phyloP scores from a whole-genome alignment of 2,888 invertebrate genomes.

The Acanthosepion esculentum region DNA sequence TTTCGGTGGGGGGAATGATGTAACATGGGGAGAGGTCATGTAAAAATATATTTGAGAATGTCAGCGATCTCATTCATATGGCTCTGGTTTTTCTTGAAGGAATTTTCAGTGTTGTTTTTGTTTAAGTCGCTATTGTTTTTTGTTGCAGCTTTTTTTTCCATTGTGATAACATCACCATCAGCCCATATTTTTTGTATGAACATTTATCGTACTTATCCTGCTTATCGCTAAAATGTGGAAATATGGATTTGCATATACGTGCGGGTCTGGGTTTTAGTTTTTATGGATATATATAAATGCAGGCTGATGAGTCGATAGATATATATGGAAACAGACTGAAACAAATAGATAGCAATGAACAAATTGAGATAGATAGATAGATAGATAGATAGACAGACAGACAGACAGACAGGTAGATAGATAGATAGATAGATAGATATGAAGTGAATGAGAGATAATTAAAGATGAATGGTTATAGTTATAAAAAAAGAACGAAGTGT shows the following conservation, averaged over 20 bases:
- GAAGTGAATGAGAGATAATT: no score
- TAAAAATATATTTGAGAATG: background rate
- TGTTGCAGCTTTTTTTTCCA: background rate
- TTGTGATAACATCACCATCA: constrained; percentile 2
- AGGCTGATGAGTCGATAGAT: background rate
- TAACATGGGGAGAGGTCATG: background rate
- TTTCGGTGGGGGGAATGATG: background rate
- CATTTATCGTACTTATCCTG: background rate
- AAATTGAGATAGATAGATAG: background rate
- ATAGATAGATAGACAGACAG: no score
- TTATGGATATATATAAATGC: background rate
- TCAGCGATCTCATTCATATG: background rate
- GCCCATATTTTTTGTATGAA: background rate
- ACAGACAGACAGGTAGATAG: no score
- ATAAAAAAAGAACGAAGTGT: no score
- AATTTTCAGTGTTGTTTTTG: background rate
- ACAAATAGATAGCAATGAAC: background rate
- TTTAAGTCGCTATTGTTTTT: background rate
- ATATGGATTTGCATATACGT: background rate
- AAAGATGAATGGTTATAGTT: no score
- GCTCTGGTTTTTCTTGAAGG: background rate
- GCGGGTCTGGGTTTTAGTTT: background rate
- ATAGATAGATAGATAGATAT: no score
- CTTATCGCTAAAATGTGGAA: background rate
- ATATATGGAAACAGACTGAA: background rate